phyloP scores from a whole-genome alignment of 2,888 invertebrate genomes.

The Lomographa bimaculata region DNA sequence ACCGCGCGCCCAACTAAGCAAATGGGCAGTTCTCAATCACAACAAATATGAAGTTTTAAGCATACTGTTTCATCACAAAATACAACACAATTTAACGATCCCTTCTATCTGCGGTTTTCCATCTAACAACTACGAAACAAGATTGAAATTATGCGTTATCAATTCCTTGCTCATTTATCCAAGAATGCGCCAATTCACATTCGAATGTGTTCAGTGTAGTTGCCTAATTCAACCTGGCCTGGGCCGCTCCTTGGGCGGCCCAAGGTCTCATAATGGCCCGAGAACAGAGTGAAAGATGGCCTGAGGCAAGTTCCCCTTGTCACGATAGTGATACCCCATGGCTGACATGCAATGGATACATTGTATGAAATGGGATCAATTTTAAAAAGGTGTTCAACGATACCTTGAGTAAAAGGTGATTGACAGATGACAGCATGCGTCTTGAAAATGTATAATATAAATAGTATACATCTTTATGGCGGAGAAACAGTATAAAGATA shows the following conservation, averaged over 20 bases:
- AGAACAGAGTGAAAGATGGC: constrained; percentile 1
- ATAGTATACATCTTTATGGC: no score
- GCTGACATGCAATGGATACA: constrained; percentile 1
- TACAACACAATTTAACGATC: not conserved
- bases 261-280: constrained; percentile 10
- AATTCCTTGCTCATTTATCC: constrained; percentile 9
- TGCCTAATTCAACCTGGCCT: constrained; percentile 21
- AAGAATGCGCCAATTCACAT: constrained; percentile 14
- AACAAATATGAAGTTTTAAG: no score
- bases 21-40: no score
- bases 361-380: constrained; percentile 12
- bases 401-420: constrained; percentile 1
- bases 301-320: constrained; percentile 16
- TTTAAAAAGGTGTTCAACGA: not conserved
- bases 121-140: not conserved
- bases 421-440: constrained; percentile 13
- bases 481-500: no score
- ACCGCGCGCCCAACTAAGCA: no score
- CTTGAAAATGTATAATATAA: no score
- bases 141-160: not conserved
- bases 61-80: no score
- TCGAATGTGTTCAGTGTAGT: constrained; percentile 9
- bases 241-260: constrained; percentile 22
- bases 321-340: constrained; percentile 9
- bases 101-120: constrained; percentile 1